A percentile compares a stretch with the other conserved stretches of the same genome.
Conservation (phyloP, 2,113 vertebrate species). For the Illadopsis cleaveri region DNA sequence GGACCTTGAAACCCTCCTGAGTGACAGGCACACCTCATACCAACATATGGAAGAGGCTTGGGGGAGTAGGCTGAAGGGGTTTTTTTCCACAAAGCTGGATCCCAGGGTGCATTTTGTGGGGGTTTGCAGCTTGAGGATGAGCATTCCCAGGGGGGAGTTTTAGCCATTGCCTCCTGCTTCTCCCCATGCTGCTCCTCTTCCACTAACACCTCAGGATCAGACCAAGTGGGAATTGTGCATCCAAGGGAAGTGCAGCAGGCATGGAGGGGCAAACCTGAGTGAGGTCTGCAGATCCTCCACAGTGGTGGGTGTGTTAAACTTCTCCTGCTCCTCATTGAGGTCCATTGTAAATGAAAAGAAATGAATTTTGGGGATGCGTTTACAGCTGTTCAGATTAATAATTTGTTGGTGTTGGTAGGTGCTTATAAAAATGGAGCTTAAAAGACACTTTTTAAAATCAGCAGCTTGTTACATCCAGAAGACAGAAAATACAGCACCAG, state of each 20-base stretch:
- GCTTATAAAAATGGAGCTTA: background rate
- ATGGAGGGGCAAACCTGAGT: background rate
- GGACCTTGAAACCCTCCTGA: background rate
- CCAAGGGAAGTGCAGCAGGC: accelerated
- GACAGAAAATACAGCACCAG: background rate
- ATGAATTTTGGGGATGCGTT: background rate
- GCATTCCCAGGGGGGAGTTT: accelerated
- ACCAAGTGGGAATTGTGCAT: accelerated
- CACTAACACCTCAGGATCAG: accelerated
- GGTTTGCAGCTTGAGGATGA: accelerated
- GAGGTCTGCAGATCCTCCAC: background rate
- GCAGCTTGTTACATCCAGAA: background rate
- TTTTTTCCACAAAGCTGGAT: background rate
- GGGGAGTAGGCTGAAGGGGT: accelerated
- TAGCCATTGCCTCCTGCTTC: background rate
- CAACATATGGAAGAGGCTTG: accelerated
- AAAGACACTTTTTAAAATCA: background rate
- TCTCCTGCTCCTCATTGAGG: accelerated
- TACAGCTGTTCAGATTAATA: background rate
- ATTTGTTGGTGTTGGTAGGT: too few relatives aligned
- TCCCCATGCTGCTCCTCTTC: accelerated
- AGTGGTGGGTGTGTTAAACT: accelerated
- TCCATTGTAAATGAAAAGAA: background rate
- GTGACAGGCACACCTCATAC: background rate
- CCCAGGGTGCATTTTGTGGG: accelerated